phyloP scores from a whole-genome alignment of 2,888 invertebrate genomes.

The Nebria brevicollis region DNA sequence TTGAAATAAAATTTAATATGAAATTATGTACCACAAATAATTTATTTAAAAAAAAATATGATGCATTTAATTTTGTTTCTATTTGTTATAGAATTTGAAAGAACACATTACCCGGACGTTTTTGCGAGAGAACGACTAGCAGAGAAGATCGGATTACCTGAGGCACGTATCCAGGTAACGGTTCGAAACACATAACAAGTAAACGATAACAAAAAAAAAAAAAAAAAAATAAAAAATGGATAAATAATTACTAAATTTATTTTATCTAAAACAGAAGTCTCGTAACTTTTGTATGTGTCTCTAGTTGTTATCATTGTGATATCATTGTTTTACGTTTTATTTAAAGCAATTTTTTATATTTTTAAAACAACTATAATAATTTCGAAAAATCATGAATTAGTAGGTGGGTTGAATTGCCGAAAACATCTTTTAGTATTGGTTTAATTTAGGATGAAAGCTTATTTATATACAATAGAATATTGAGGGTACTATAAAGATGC shows the following conservation, averaged over 20 bases:
- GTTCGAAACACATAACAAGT: conserved; percentile 52
- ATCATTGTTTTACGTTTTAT: conserved; percentile 15
- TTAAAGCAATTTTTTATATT: background rate
- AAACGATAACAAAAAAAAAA: conserved; percentile 39
- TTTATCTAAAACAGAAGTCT: conserved; percentile 26
- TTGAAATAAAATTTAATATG: background rate
- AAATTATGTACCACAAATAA: background rate
- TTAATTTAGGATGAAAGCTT: background rate
- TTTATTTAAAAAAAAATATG: background rate
- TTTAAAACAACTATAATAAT: too few species aligned
- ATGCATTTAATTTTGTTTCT: conserved; percentile 36
- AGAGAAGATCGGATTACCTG: conserved; percentile 97
- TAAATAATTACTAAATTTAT: background rate
- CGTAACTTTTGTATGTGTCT: conserved; percentile 28
- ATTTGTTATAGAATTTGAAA: conserved; percentile 86
- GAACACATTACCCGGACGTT: conserved; percentile 97
- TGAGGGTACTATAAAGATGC: background rate
- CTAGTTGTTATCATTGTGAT: conserved; percentile 22
- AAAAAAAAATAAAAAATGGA: background rate
- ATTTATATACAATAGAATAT: background rate
- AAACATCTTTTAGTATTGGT: background rate
- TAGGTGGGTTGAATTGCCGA: background rate
- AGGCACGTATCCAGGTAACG: conserved; percentile 99
- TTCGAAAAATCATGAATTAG: background rate
- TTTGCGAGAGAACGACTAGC: conserved; percentile 96